Evolutionary conservation across 2,797 vertebrate genomes (phyloP).

Genomic region (Rhyacichthys aspro): DNA sequence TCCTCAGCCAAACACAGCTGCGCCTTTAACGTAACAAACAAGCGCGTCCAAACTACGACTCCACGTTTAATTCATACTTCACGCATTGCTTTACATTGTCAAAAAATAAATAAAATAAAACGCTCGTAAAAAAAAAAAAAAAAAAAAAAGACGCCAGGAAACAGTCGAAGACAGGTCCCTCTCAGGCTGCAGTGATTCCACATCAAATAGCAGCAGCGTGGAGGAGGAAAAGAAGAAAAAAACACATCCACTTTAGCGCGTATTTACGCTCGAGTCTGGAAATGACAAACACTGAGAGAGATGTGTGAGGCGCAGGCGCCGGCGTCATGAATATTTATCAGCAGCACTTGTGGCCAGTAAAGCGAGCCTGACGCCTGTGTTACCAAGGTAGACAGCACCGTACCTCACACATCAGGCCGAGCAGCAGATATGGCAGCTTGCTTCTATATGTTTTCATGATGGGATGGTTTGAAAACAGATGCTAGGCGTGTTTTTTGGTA

Average conservation of each 20-base stretch:
- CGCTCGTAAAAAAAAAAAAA: slow-evolving; percentile 35
- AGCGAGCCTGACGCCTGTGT: slow-evolving; percentile 66
- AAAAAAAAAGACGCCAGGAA: background rate
- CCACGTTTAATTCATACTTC: slow-evolving; percentile 42
- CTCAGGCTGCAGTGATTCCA: slow-evolving; percentile 26
- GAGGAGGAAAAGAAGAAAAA: slow-evolving; percentile 17
- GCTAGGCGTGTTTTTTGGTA: slow-evolving; percentile 2
- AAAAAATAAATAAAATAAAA: slow-evolving; percentile 39
- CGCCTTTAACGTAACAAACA: slow-evolving; percentile 14
- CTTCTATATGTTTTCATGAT: slow-evolving; percentile 9
- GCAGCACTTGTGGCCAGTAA: slow-evolving; percentile 71
- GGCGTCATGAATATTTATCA: slow-evolving; percentile 73
- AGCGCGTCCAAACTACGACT: slow-evolving; percentile 24
- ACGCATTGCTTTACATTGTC: slow-evolving; percentile 41
- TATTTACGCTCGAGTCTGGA: slow-evolving; percentile 64
- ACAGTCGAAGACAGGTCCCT: slow-evolving; percentile 44
- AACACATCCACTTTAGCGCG: slow-evolving; percentile 65
- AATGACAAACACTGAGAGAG: slow-evolving; percentile 65
- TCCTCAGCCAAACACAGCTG: slow-evolving; percentile 15
- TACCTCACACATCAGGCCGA: slow-evolving; percentile 42
- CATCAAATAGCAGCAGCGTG: slow-evolving; percentile 50
- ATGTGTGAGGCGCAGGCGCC: slow-evolving; percentile 60
- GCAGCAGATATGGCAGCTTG: slow-evolving; percentile 11
- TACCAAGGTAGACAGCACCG: slow-evolving; percentile 59
- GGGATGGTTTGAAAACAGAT: slow-evolving; percentile 8